Evolutionary conservation across 2,888 invertebrate species (phyloP).

Genomic region (Coenonympha arcania): DNA sequence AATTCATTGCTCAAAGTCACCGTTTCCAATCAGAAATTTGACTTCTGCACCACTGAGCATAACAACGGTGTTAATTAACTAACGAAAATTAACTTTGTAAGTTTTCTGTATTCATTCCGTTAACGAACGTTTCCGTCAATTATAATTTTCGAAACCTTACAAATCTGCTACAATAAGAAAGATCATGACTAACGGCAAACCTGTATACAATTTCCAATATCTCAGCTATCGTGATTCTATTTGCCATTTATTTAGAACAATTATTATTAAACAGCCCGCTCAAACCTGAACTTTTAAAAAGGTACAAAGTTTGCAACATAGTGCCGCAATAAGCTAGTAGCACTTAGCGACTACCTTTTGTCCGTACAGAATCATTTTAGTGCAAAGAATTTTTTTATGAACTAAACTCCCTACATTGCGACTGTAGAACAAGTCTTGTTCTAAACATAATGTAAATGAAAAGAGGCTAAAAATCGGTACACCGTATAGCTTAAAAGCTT

Average conservation of each 20-base stretch:
- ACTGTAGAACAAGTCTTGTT: not conserved
- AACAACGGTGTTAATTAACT: not conserved
- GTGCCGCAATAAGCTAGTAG: constrained; percentile 10
- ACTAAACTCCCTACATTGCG: constrained; percentile 1
- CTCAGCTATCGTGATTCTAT: not conserved
- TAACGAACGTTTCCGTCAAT: not conserved
- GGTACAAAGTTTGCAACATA: not conserved
- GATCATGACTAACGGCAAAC: not conserved
- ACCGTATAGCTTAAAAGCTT: too few species aligned
- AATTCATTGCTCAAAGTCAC: too few species aligned
- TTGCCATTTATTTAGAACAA: not conserved
- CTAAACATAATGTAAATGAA: too few species aligned
- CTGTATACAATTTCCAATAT: not conserved
- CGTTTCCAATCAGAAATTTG: too few species aligned
- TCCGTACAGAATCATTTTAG: constrained; percentile 1
- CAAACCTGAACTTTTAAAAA: not conserved
- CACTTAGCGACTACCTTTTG: constrained; percentile 2
- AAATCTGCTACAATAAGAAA: not conserved
- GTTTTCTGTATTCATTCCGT: not conserved
- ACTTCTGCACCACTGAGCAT: too few species aligned
- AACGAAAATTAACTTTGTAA: not conserved
- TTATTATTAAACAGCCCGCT: too few species aligned
- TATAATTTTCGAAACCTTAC: not conserved
- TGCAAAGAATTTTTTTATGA: constrained; percentile 4
- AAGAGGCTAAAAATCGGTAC: too few species aligned